Evolutionary conservation across 2,797 vertebrate species (phyloP), one percentile per base, ranked within the genome.

Genomic region (Carcharodon carcharias): DNA sequence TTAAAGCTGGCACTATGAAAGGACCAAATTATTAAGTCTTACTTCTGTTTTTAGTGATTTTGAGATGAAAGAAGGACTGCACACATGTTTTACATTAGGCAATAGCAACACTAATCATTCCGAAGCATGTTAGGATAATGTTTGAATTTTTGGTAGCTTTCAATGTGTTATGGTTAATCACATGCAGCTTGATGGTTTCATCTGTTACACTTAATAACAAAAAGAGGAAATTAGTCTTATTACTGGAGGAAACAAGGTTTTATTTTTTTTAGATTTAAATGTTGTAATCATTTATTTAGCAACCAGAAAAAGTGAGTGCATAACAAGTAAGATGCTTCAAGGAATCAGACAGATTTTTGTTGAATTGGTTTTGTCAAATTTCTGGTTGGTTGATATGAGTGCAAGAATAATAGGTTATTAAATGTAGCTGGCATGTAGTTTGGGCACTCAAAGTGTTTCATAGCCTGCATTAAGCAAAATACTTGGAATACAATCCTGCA

Each of bases 301-400:
- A 77, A 77, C 18, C 69, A 77, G 54, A 77, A 54, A 94, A 35
- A 94, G 23, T 3, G 45, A 71, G 28, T 96, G 58, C 92, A 40
- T 87, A 8, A 96, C 96, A 96, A 96, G 88, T 69, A 96, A 71
- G 73, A n/a, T 58, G 40, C 28, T 71, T 50, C 67, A 95, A 54
- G 40, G 96, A 96, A 96, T 96, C 96, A 96, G 96, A 96, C 97
- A 97, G 97, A 97, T 97, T 97, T 97, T 97, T 97, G 97, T 98
- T 98, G 98, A 98, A 98, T 98, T 98, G 98, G 98, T 98, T 99
- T 98, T 97, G 98, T 98, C 98, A 98, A 98, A 98, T 98, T 98
- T 98, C 98, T 97, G 97, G 98, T 98, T 99, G 98, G 98, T 98
- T 98, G 98, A 99, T 98, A 98, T 98, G 98, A 98, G 98, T 98